A percentile compares a stretch with the other conserved stretches of the same genome.
These are phyloP conservation scores for Condylostylus longicornis DNA, from an alignment of 1,140 invertebrate species.

Conservation along the genomic window DNA sequence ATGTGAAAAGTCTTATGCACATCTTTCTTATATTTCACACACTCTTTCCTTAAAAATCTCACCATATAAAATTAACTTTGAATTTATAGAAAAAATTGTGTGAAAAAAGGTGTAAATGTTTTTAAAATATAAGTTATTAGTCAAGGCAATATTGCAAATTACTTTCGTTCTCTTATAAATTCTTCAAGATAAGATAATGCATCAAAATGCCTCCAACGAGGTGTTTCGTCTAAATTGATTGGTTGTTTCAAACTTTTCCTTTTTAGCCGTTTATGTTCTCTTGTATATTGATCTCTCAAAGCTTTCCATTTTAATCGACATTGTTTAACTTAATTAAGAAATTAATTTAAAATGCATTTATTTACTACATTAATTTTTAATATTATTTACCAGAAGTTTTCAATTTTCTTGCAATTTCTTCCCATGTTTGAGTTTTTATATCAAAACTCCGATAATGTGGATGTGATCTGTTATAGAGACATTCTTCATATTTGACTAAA, in stretches of 20 bases:
- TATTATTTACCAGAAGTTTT: slow-evolving; percentile 21
- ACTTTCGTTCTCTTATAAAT: slow-evolving; percentile 23
- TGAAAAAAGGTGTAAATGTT: too few species aligned
- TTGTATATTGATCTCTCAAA: slow-evolving; percentile 27
- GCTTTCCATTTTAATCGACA: slow-evolving; percentile 29
- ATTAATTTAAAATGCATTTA: neutral
- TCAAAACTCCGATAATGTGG: slow-evolving; percentile 28
- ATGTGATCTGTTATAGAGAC: slow-evolving; percentile 26
- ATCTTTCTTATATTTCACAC: too few species aligned
- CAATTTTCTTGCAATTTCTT: slow-evolving; percentile 25
- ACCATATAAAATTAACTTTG: too few species aligned
- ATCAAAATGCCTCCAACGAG: slow-evolving; percentile 29
- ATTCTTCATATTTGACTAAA: slow-evolving; percentile 23
- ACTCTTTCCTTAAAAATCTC: too few species aligned
- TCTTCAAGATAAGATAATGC: slow-evolving; percentile 24
- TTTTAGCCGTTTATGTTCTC: slow-evolving; percentile 25
- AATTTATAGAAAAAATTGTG: too few species aligned
- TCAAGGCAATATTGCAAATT: too few species aligned
- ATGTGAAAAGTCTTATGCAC: too few species aligned
- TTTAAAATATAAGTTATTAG: too few species aligned
- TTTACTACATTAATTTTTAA: neutral
- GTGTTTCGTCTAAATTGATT: slow-evolving; percentile 15
- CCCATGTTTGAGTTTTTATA: slow-evolving; percentile 23
- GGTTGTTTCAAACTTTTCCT: too few species aligned
- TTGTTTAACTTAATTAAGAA: slow-evolving; percentile 16